Evolutionary conservation across 2,888 invertebrate genomes (phyloP).

Genomic region (Drosophila anomelani): DNA sequence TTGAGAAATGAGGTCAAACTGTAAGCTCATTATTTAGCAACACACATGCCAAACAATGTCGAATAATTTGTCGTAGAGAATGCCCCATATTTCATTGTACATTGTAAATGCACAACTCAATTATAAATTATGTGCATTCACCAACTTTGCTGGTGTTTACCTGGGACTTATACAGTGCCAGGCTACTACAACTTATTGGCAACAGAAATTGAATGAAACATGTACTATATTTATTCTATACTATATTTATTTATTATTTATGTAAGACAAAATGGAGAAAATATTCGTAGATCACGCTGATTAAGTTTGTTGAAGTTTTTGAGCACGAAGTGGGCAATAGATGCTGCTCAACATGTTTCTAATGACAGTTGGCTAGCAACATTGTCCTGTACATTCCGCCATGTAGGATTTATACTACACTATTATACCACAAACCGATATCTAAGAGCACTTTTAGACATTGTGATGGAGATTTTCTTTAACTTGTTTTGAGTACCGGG

Average conservation of each 20-base stretch:
- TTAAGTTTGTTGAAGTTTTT: too few species aligned
- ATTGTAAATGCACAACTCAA: slow-evolving; percentile 19
- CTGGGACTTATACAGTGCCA: background rate
- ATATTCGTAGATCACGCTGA: too few species aligned
- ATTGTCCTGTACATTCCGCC: background rate
- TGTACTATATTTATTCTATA: background rate
- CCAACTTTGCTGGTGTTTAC: background rate
- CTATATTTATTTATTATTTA: background rate
- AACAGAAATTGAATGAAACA: background rate
- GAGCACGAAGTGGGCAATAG: too few species aligned
- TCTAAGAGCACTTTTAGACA: background rate
- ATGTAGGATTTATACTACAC: background rate
- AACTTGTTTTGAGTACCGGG: background rate
- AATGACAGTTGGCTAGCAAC: background rate
- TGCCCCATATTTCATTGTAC: slow-evolving; percentile 10
- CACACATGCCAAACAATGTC: slow-evolving; percentile 17
- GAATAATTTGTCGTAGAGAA: slow-evolving; percentile 19
- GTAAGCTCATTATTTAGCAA: slow-evolving; percentile 57
- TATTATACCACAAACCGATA: background rate
- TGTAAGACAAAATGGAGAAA: background rate
- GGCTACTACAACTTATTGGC: background rate
- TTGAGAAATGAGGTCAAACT: slow-evolving; percentile 67
- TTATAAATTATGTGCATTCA: slow-evolving; percentile 34
- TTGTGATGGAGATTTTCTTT: background rate
- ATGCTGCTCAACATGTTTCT: background rate